Base-by-base conservation (phyloP, 2,113 vertebrate species). In the Lophius piscatorius region DNA sequence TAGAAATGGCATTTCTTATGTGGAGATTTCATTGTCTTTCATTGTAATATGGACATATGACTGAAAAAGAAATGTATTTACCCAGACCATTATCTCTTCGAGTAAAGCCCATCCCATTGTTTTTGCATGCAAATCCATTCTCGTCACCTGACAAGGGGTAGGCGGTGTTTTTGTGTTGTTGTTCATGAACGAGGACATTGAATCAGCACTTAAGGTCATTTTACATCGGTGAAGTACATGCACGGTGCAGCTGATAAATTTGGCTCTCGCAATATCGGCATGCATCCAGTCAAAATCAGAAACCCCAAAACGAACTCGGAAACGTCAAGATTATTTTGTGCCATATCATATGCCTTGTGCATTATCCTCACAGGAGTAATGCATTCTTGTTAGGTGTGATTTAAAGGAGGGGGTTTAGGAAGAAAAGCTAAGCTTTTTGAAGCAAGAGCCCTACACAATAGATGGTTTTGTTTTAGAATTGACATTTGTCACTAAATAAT, bases 91-190 rank as follows among this genome's bases (percentile, higher is more conserved):
- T 77, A 71, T 80, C 74, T 84, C 66, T 51, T 66, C 76, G 75
- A 85, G 78, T 85, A 82, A 84, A 83, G 58, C 40, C 82, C 72
- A 87, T 72, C 47, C 78, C 76, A 83, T 84, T 80, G 56, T 88
- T n/a, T 90, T 89, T 90, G 88, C 87, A 91, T 90, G 88, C 78
- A 1, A 81, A 80, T 82, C 68, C 80, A 81, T 81, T 79, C 81
- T 81, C 68, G 63, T 75, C 84, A 74, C 63, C 79, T 64, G 50
- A 76, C 67, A 66, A 74, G 68, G 71, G 63, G 76, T 71, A 80
- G 66, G 77, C 66, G 80, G 81, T 75, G 58, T 86, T 82, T 84
- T 86, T 89, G 71, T 81, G 78, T 83, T 82, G 63, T 80, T 70
- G 68, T 87, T 84, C 75, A 81, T 72, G 58, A 64, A 83, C 74